phyloP scores from a whole-genome alignment of 2,113 vertebrate genomes.

The Chloebia gouldiae region DNA sequence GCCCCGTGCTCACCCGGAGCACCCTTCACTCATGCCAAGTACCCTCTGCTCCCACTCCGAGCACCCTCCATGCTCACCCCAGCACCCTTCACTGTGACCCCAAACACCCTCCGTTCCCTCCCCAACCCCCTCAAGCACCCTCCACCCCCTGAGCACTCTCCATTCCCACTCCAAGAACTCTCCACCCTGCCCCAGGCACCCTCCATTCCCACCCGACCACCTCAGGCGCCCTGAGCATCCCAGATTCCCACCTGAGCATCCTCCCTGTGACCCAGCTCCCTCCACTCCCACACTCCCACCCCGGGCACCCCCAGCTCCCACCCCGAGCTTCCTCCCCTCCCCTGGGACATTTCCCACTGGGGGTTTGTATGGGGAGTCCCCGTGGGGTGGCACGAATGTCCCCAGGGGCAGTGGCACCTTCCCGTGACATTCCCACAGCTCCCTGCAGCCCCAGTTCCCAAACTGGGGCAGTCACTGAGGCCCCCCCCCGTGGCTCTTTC shows the following conservation, averaged over 20 bases:
- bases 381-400: fast-evolving
- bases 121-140: not conserved
- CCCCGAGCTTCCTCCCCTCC: not conserved
- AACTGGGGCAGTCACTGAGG: fast-evolving
- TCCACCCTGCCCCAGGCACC: too few relatives aligned
- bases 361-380: fast-evolving
- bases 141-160: too few relatives aligned
- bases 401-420: not conserved
- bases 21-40: not conserved
- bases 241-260: not conserved
- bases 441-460: not conserved
- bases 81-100: too few relatives aligned
- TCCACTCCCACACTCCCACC: not conserved
- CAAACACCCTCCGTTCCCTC: not conserved
- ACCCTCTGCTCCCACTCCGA: fast-evolving
- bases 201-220: not conserved
- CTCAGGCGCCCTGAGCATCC: not conserved
- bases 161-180: not conserved
- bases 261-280: too few relatives aligned
- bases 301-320: not conserved
- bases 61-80: fast-evolving
- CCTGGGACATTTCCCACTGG: not conserved
- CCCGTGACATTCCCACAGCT: not conserved
- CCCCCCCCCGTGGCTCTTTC: not conserved
- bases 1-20: not conserved